These are phyloP conservation scores for Camarhynchus parvulus DNA, from an alignment of 2,113 vertebrate species.

Conservation along the genomic window DNA sequence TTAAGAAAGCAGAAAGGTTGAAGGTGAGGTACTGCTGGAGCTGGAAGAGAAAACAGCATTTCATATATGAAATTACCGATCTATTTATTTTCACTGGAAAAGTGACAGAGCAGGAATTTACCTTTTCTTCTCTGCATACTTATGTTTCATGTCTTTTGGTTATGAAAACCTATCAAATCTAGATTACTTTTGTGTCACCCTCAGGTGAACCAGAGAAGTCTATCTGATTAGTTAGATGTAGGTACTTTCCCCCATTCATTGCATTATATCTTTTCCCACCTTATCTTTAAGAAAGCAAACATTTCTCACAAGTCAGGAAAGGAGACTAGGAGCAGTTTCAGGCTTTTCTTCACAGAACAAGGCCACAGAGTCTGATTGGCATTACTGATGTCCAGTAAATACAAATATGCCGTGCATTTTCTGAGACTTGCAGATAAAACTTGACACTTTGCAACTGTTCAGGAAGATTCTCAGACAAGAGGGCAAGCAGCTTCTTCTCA, in stretches of 20 bases:
- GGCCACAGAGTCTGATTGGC: neutral
- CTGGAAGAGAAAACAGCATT: neutral
- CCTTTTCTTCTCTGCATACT: neutral
- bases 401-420: neutral
- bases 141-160: neutral
- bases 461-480: neutral
- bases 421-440: neutral
- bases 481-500: neutral
- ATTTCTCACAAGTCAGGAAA: neutral
- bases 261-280: neutral
- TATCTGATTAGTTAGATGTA: neutral
- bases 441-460: neutral
- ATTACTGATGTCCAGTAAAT: neutral
- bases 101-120: neutral
- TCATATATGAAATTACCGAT: neutral
- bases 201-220: neutral
- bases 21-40: neutral
- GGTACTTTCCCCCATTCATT: neutral
- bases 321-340: neutral
- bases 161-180: neutral
- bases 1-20: neutral
- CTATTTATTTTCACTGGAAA: neutral
- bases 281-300: neutral
- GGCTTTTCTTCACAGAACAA: neutral
- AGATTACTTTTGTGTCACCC: neutral